Base-by-base conservation (phyloP, 2,888 invertebrate genomes). In the Phragmatobia fuliginosa region DNA sequence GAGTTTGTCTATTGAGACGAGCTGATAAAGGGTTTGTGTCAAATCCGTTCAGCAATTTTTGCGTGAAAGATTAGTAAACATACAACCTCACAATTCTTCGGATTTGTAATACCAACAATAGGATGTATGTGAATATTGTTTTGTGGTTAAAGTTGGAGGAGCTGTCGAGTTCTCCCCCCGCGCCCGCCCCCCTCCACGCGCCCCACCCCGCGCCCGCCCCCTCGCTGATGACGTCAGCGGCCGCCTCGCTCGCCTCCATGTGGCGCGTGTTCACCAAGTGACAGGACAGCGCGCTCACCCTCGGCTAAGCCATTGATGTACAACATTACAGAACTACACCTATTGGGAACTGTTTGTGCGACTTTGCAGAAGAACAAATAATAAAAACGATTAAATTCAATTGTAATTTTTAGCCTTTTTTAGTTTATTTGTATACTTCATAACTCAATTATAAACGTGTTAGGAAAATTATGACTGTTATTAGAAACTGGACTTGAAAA, bases 221-320 rank as follows among this genome's bases (percentile, higher is more conserved):
- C 8, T 88, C 98, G 67, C 95, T 98, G 32, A 96, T 98, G 83
- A 97, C 97, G 70, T 97, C 98, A 83, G 97, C 98, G 36, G 98
- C 98, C 67, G 97, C 98, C 70, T 97, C 98, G 77, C 95, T 98
- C 79, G 97, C 97, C 61, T 98, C 98, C 70, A 96, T 98, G 85
- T 97, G 98, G 96, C 96, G 97, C 80, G 97, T 97, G 14, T 97
- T 97, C 96, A 96, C 96, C 86, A 95, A 96, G 87, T 96, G 94
- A 94, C 74, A 28, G 41, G 49, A 16, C 5, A 31, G 0, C 0
- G 25, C n/a, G 56, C 28, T 3, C 28, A 14, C 28, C 0, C 25
- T 11, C 56, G 28, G n/a, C n/a, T n/a, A n/a, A n/a, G n/a, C 49
- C 5, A 52, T 56, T 56, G 25, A 56, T 56, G 28, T 25, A 25